Evolutionary conservation across 1,140 invertebrate genomes (phyloP).

Genomic region (Tetramorium parvispinum): DNA sequence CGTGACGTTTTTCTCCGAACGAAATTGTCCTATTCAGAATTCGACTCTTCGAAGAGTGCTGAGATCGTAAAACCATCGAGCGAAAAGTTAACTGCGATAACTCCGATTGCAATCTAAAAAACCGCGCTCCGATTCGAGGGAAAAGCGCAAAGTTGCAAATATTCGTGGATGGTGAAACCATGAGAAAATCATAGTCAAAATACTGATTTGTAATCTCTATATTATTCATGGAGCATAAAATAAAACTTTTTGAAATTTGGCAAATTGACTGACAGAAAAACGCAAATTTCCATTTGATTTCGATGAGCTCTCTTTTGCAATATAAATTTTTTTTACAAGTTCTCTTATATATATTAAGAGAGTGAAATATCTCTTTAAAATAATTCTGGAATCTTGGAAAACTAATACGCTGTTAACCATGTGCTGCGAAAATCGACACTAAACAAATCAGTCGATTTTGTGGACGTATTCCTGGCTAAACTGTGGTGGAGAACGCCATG

Average conservation of each 20-base stretch:
- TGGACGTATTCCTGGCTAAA: not conserved
- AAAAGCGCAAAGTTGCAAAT: not conserved
- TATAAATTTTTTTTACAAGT: not conserved
- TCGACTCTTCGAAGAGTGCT: not conserved
- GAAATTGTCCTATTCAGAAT: not conserved
- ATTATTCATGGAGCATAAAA: not conserved
- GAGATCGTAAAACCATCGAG: not conserved
- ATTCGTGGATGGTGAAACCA: not conserved
- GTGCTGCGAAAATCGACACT: not conserved
- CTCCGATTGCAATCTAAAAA: not conserved
- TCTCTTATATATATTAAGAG: not conserved
- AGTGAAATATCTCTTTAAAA: not conserved
- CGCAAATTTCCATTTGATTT: not conserved
- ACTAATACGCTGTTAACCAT: not conserved
- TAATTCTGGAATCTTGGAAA: not conserved
- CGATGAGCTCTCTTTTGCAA: not conserved
- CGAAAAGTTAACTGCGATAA: constrained; percentile 5
- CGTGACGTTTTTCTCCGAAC: not conserved
- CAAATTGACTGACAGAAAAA: not conserved
- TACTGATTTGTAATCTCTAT: not conserved
- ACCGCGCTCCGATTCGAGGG: not conserved
- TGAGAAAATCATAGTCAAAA: not conserved
- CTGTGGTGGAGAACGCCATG: not conserved
- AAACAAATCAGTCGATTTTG: constrained; percentile 52
- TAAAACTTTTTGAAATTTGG: not conserved